A percentile compares a stretch with the other conserved stretches of the same genome.
Evolutionary conservation across 2,797 vertebrate genomes (phyloP).

Genomic region (Sarcoramphus papa): DNA sequence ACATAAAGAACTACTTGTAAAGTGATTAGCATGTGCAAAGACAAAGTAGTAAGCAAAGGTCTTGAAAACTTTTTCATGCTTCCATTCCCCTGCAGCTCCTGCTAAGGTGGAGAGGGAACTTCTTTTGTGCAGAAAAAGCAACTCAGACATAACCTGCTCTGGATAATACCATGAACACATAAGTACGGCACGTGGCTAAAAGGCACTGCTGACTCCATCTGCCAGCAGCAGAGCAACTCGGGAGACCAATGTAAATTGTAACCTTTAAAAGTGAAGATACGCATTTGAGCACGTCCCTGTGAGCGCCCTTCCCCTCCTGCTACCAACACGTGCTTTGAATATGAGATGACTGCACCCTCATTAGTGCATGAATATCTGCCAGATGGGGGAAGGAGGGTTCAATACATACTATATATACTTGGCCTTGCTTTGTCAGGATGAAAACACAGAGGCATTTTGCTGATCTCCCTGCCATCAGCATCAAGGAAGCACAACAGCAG

Average conservation of each 20-base stretch:
- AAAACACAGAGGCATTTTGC: background rate
- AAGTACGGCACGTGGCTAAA: background rate
- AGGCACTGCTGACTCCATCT: constrained; percentile 6
- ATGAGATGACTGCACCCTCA: background rate
- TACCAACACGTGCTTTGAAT: background rate
- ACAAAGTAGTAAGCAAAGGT: background rate
- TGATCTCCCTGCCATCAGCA: background rate
- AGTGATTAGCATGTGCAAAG: background rate
- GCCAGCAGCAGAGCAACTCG: background rate
- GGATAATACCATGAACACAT: background rate
- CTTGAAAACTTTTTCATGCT: background rate
- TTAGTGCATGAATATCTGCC: background rate
- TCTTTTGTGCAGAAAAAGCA: background rate
- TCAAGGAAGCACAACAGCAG: background rate
- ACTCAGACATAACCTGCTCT: background rate
- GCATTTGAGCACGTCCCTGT: background rate
- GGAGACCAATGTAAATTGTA: constrained; percentile 2
- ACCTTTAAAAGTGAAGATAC: background rate
- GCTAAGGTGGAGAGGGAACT: background rate
- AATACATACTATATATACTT: background rate
- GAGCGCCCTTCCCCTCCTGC: background rate
- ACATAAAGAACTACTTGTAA: background rate
- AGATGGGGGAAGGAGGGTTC: background rate
- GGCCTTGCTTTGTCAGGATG: background rate
- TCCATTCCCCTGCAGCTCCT: background rate